Conservation (phyloP, 1,140 invertebrate species). For the Bursaphelenchus mucronatus region DNA sequence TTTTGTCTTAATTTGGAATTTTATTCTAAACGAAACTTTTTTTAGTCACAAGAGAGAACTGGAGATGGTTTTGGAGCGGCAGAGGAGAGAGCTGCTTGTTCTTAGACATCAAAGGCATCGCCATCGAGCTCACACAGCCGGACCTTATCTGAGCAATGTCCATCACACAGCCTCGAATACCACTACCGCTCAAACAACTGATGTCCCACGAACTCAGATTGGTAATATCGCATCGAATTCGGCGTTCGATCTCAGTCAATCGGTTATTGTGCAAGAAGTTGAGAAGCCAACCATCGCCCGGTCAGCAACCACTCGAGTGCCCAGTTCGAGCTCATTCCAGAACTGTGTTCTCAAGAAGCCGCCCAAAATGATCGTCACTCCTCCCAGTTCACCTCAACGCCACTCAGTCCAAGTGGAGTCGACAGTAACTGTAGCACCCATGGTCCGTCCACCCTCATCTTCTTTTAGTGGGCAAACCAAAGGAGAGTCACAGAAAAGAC, state of each 20-base stretch:
- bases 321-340: slow-evolving; percentile 1
- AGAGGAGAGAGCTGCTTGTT: slow-evolving; percentile 26
- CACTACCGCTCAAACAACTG: too few species aligned
- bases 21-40: neutral
- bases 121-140: slow-evolving; percentile 29
- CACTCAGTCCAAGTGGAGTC: neutral
- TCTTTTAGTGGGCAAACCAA: too few species aligned
- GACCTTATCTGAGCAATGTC: neutral
- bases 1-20: neutral
- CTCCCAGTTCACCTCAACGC: slow-evolving; percentile 3
- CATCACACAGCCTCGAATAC: too few species aligned
- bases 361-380: slow-evolving; percentile 8
- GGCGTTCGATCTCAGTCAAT: neutral
- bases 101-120: slow-evolving; percentile 33
- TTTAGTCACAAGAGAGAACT: slow-evolving; percentile 38
- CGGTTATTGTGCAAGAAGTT: neutral
- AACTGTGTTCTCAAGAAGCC: slow-evolving; percentile 4
- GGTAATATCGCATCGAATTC: slow-evolving; percentile 14
- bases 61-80: slow-evolving; percentile 37
- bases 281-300: neutral
- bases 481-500: too few species aligned
- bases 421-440: too few species aligned
- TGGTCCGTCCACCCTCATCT: too few species aligned
- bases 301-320: slow-evolving; percentile 10
- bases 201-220: neutral